Evolutionary conservation across 1,140 invertebrate species (phyloP).

Genomic region (Cephus cinctus): DNA sequence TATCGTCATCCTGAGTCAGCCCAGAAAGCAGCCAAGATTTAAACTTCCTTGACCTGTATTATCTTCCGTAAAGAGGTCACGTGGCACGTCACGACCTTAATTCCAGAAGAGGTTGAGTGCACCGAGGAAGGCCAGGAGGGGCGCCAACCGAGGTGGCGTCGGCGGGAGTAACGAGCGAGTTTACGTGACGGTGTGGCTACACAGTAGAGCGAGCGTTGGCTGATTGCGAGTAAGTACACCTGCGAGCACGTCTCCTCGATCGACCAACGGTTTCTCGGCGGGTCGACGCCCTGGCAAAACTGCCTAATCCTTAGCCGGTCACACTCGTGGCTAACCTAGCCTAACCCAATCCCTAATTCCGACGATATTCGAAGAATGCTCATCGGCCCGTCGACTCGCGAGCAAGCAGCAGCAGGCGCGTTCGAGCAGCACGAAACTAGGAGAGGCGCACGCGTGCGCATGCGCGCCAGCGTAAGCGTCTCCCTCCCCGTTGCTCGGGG

Average conservation of each 20-base stretch:
- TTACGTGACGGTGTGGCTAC: conserved; percentile 4
- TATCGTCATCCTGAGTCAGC: not conserved
- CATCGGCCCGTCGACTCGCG: no score
- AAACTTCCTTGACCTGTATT: not conserved
- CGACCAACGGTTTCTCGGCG: conserved; percentile 37
- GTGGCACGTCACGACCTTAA: not conserved
- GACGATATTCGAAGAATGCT: no score
- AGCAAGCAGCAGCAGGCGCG: no score
- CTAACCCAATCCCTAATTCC: no score
- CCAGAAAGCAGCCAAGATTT: not conserved
- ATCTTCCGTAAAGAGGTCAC: not conserved
- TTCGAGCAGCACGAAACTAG: no score
- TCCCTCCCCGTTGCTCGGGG: no score
- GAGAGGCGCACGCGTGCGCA: no score
- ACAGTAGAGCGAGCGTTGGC: no score
- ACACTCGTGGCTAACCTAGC: no score
- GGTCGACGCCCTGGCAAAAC: conserved; percentile 42
- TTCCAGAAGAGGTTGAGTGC: not conserved
- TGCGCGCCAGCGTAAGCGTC: no score
- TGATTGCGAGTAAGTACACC: not conserved
- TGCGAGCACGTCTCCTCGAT: conserved; percentile 22
- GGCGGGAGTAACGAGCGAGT: conserved; percentile 1
- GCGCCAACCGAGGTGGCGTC: no score
- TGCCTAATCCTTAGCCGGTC: no score
- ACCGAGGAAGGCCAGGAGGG: conserved; percentile 11